These are phyloP conservation scores for Squalus acanthias DNA, from an alignment of 2,797 vertebrate species.

Conservation along the genomic window DNA sequence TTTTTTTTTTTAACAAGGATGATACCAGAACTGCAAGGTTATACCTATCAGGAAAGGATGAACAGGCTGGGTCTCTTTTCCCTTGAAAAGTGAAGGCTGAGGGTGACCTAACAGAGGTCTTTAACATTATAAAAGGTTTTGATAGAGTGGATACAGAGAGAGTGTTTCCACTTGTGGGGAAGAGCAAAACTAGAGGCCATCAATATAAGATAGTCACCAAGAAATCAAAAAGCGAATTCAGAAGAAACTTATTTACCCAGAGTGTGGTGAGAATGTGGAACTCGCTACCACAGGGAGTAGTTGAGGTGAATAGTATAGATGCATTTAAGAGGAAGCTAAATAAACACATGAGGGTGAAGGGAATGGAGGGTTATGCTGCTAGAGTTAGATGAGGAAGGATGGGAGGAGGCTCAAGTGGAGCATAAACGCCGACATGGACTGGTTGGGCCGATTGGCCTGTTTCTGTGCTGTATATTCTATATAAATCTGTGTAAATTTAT, in stretches of 20 bases:
- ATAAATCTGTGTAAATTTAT: background rate
- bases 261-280: background rate
- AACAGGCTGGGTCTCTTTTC: background rate
- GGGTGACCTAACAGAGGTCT: too few relatives aligned
- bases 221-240: background rate
- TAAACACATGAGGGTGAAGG: background rate
- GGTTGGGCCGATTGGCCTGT: background rate
- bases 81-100: background rate
- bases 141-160: background rate
- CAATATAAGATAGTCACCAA: background rate
- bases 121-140: background rate
- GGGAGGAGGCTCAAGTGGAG: background rate
- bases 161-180: background rate
- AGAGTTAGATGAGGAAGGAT: background rate
- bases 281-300: background rate
- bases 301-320: background rate
- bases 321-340: background rate
- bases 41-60: background rate
- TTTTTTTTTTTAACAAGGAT: background rate
- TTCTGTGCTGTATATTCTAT: background rate
- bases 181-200: background rate
- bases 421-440: background rate
- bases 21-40: background rate
- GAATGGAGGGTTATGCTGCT: background rate
- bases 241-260: too few relatives aligned